Percentiles rank a stretch among this genome's conserved stretches.
These are phyloP conservation scores for Argyresthia goedartella DNA, from an alignment of 2,888 invertebrate species.

Conservation along the genomic window DNA sequence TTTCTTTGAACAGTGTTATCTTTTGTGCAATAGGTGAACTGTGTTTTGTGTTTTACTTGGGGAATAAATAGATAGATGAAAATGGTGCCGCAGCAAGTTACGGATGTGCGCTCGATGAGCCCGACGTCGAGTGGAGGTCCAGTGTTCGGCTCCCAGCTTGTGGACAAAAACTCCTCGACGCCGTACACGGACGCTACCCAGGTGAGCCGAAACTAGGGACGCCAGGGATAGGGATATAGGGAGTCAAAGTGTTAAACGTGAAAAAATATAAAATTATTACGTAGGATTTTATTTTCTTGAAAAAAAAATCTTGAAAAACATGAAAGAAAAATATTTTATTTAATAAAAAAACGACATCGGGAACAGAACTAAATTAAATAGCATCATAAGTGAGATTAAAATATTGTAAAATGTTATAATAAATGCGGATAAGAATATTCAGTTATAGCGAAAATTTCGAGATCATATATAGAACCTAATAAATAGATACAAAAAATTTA, in stretches of 20 bases:
- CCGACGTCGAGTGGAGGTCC: slow-evolving; percentile 75
- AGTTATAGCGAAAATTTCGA: no score
- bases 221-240: background rate
- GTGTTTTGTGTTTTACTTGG: slow-evolving; percentile 33
- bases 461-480: no score
- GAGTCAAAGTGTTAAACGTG: slow-evolving; percentile 8
- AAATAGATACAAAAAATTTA: no score
- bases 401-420: background rate
- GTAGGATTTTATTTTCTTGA: background rate
- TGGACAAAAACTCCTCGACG: slow-evolving; percentile 91
- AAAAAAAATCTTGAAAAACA: background rate
- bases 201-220: slow-evolving; percentile 70
- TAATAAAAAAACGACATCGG: background rate
- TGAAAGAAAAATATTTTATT: background rate
- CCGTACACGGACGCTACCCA: slow-evolving; percentile 99
- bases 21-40: slow-evolving; percentile 60
- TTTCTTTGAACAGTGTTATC: slow-evolving; percentile 27
- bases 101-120: slow-evolving; percentile 69
- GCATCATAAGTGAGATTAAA: no score
- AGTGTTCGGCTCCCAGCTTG: slow-evolving; percentile 91
- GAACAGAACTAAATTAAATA: no score
- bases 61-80: slow-evolving; percentile 43
- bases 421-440: no score
- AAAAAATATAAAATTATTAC: background rate
- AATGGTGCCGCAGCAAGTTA: slow-evolving; percentile 84